Conservation (phyloP, 2,888 invertebrate species). For the Clusia tigrina region DNA sequence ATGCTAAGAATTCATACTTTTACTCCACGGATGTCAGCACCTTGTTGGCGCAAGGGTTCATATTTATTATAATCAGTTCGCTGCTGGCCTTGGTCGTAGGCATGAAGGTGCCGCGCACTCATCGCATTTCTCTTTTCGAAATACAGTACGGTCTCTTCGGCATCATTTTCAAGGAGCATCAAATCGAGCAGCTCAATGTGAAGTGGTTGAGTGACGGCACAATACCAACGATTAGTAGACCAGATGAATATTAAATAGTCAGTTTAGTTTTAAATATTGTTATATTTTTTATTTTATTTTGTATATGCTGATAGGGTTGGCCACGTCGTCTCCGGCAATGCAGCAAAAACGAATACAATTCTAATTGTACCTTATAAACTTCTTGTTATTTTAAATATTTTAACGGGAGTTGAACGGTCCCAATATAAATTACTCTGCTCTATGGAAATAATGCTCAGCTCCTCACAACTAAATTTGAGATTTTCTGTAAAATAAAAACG, state of each 20-base stretch:
- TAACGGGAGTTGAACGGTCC: constrained; percentile 45
- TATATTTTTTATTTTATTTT: neutral
- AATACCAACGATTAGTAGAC: constrained; percentile 53
- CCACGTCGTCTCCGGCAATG: too few relatives aligned
- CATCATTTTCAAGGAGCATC: constrained; percentile 59
- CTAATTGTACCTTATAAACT: neutral
- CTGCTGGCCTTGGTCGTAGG: constrained; percentile 56
- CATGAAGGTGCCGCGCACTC: constrained; percentile 57
- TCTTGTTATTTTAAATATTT: constrained; percentile 39
- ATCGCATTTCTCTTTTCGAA: constrained; percentile 51
- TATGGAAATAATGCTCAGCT: constrained; percentile 28
- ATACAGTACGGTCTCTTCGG: constrained; percentile 58
- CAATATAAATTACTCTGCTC: constrained; percentile 41
- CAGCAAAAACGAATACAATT: too few relatives aligned
- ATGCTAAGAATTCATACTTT: constrained; percentile 54
- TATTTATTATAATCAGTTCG: constrained; percentile 54
- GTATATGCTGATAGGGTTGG: too few relatives aligned
- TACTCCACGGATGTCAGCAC: constrained; percentile 54
- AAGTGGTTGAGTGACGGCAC: constrained; percentile 58
- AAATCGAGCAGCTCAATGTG: constrained; percentile 60
- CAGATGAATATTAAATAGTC: constrained; percentile 8
- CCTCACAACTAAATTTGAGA: constrained; percentile 29
- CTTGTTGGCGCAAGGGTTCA: constrained; percentile 57
- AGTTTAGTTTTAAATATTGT: neutral
- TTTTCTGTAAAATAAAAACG: constrained; percentile 17